A percentile compares a stretch with the other conserved stretches of the same genome.
Conservation (phyloP, 2,113 vertebrate species). For the Phalacrocorax aristotelis region DNA sequence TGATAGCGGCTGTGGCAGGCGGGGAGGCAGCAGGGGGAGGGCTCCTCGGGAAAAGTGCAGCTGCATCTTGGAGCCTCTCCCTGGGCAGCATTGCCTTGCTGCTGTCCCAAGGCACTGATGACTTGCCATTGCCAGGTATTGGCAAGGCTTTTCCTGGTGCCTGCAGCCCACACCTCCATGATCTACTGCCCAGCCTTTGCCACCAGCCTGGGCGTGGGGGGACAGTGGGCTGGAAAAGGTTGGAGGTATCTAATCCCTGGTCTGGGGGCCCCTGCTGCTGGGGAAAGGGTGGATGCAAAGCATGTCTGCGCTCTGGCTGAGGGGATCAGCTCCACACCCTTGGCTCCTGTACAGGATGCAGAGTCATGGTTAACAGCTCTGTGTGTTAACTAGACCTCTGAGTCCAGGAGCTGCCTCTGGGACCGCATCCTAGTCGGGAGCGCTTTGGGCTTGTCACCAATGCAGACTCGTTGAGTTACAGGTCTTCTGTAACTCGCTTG, state of each 20-base stretch:
- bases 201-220: neutral
- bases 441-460: rapidly evolving
- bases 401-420: neutral
- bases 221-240: neutral
- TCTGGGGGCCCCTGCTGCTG: rapidly evolving
- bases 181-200: neutral
- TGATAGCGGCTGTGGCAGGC: neutral
- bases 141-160: rapidly evolving
- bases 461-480: neutral
- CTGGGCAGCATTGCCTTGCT: neutral
- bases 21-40: neutral
- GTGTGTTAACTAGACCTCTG: neutral
- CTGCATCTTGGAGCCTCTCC: neutral
- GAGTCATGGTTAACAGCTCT: neutral
- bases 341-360: neutral
- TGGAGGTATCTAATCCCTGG: neutral
- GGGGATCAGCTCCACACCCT: rapidly evolving
- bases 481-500: rapidly evolving
- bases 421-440: neutral
- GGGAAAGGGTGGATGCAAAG: neutral
- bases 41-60: neutral
- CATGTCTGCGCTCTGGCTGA: neutral
- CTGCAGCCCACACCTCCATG: rapidly evolving
- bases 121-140: neutral
- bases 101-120: rapidly evolving